Conservation (phyloP, 2,888 invertebrate genomes). For the Cephalotes varians region DNA sequence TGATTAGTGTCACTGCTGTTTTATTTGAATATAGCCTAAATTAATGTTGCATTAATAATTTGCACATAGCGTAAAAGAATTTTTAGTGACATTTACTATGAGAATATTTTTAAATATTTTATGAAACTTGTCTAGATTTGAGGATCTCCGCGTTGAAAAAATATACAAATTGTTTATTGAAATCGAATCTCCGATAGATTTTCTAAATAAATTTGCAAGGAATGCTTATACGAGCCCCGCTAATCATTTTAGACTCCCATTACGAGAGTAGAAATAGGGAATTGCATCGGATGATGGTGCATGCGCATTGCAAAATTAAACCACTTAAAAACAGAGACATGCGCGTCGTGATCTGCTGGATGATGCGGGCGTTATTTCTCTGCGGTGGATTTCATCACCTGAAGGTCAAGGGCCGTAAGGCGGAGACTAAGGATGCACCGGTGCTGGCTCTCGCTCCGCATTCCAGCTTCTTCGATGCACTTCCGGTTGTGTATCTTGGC, state of each 20-base stretch:
- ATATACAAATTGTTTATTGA: background rate
- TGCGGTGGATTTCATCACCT: constrained; percentile 94
- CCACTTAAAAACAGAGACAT: constrained; percentile 87
- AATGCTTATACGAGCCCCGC: background rate
- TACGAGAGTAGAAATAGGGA: constrained; percentile 33
- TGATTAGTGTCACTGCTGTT: background rate
- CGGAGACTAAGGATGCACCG: constrained; percentile 91
- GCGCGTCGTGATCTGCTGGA: constrained; percentile 89
- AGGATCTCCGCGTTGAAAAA: background rate
- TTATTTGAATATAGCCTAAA: background rate
- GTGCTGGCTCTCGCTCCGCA: constrained; percentile 96
- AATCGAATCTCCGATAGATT: background rate
- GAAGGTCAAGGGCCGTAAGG: constrained; percentile 90
- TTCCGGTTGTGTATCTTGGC: constrained; percentile 93
- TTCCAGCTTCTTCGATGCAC: constrained; percentile 96
- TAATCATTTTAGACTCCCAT: constrained; percentile 1
- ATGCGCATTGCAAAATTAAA: constrained; percentile 51
- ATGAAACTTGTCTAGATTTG: background rate
- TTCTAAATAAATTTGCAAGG: background rate
- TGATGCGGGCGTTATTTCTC: constrained; percentile 92
- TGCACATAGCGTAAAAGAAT: background rate
- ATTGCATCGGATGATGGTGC: constrained; percentile 36
- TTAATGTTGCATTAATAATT: background rate
- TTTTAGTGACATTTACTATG: background rate
- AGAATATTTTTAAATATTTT: background rate